phyloP scores from a whole-genome alignment of 2,797 vertebrate genomes.

The Phoeniculus purpureus region DNA sequence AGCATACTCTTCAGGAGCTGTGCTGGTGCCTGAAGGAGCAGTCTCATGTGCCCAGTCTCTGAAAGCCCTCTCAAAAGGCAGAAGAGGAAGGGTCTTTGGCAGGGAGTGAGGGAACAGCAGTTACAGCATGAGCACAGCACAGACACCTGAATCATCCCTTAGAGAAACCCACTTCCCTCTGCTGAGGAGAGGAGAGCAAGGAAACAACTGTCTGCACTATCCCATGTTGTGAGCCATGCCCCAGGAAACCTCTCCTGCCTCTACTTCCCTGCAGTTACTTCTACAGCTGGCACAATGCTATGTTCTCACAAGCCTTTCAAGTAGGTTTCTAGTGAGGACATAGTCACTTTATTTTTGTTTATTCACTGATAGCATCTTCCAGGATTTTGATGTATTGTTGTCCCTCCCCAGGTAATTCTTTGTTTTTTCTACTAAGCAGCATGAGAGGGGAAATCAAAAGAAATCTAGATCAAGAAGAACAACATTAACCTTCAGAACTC shows the following conservation, averaged over 20 bases:
- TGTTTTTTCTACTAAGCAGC: not conserved
- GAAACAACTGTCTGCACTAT: not conserved
- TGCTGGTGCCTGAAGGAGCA: fast-evolving
- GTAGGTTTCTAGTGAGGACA: not conserved
- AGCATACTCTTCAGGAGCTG: not conserved
- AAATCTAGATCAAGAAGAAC: not conserved
- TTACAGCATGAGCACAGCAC: not conserved
- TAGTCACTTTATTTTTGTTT: not conserved
- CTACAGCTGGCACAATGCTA: not conserved
- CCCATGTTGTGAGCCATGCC: not conserved
- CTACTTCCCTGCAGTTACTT: not conserved
- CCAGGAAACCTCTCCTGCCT: not conserved
- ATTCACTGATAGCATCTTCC: not conserved
- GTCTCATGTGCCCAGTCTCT: not conserved
- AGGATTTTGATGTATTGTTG: not conserved
- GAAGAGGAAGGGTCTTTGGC: not conserved
- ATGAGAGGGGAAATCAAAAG: not conserved
- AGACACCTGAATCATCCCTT: not conserved
- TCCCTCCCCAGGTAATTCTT: not conserved
- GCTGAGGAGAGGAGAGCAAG: not conserved
- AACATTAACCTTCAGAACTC: not conserved
- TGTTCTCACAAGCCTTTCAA: not conserved
- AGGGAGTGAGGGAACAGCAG: not conserved
- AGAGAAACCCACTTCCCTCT: not conserved
- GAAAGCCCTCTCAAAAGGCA: not conserved